Percentiles rank a stretch among this genome's conserved stretches.
Evolutionary conservation across 1,140 invertebrate species (phyloP).

Genomic region (Drosophila athabasca): DNA sequence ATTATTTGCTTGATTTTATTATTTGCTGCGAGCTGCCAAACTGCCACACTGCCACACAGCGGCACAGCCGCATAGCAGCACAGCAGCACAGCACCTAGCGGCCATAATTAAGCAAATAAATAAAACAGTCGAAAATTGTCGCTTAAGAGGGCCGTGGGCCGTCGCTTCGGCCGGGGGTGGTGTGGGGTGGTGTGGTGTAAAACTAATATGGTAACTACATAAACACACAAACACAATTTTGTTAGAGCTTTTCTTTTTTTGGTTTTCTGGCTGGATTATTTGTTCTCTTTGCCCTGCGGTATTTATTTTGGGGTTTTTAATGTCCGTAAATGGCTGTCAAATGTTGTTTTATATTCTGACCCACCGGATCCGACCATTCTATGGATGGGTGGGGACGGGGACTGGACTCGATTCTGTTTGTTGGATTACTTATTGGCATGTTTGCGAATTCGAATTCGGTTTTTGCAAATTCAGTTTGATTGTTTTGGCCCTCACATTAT

Average conservation of each 20-base stretch:
- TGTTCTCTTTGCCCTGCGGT: constrained; percentile 45
- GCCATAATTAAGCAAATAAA: constrained; percentile 79
- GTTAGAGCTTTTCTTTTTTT: constrained; percentile 24
- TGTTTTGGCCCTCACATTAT: constrained; percentile 67
- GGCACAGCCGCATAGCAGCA: constrained; percentile 25
- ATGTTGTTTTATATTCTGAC: constrained; percentile 40
- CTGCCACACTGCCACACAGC: constrained; percentile 39
- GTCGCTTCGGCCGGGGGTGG: neutral
- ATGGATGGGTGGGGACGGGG: neutral
- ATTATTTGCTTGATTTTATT: constrained; percentile 80
- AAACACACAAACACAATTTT: constrained; percentile 27
- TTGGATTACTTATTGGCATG: constrained; percentile 70
- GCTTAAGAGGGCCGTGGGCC: neutral
- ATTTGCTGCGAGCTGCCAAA: constrained; percentile 48
- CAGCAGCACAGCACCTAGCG: constrained; percentile 49
- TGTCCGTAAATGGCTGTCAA: constrained; percentile 71
- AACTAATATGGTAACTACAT: constrained; percentile 46
- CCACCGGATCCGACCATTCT: neutral
- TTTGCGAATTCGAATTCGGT: constrained; percentile 69
- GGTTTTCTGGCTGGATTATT: constrained; percentile 14
- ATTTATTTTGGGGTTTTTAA: constrained; percentile 68
- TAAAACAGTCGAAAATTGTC: constrained; percentile 69
- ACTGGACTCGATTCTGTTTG: constrained; percentile 47
- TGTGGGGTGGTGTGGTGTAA: constrained; percentile 1
- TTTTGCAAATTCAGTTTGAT: constrained; percentile 62